Base-by-base conservation (phyloP, 2,113 vertebrate species). In the Conger conger region DNA sequence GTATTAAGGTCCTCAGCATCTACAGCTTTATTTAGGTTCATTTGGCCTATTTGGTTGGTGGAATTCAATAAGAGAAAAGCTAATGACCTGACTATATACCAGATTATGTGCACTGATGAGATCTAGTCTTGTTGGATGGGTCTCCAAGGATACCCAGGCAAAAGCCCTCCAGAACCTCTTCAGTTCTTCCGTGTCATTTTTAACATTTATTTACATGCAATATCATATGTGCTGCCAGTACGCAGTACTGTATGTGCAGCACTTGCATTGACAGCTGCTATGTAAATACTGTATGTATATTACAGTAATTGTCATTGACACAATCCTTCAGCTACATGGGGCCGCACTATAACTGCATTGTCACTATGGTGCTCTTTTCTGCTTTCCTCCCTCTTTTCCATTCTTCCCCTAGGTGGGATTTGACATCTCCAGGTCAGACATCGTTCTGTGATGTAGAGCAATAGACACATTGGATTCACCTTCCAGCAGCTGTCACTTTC, bases 81-180 rank as follows among this genome's bases (percentile, higher is more conserved):
- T 94, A 95, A 96, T 95, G 94, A 94, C 94, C 93, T 92, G 93
- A 94, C 91, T 93, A 94, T 92, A 92, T 94, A 93, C 90, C 91
- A 91, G 93, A 93, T 94, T 94, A 94, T 94, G 92, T 92, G 93
- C 91, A 85, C 91, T 92, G 90, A 93, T 93, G 92, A 94, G 93
- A 92, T 91, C 83, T 84, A 90, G 92, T 87, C 91, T 91, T 92
- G 88, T 89, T 86, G 91, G 91, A 90, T 91, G 88, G 90, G 93
- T 92, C 94, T 90, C 90, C 94, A 93, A 88, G 93, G 91, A 88
- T 73, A 73, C 53, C 11, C 50, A 82, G 35, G 18, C 30, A 57
- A 23, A 37, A 82, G 57, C 80, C 45, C 80, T 82, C 23, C 7
- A 57, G 80, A 82, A 78, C 35, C 76, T 81, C 80, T 18, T 53